Conservation (phyloP, 2,888 invertebrate genomes). For the Pristionchus entomophagus region DNA sequence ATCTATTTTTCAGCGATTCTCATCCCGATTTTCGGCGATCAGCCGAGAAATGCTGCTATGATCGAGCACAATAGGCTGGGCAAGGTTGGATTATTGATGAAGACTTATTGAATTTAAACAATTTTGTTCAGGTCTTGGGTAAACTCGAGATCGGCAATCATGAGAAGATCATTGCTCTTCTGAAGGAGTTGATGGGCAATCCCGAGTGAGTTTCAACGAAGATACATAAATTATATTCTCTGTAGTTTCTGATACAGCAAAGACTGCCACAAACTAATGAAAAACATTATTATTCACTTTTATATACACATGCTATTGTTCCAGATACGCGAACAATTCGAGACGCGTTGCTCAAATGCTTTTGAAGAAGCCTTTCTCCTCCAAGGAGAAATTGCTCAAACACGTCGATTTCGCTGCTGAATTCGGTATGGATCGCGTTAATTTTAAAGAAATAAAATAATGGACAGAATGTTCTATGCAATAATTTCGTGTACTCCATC, state of each 20-base stretch:
- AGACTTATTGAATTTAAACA: not conserved
- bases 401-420: slow-evolving; percentile 18
- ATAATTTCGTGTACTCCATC: too few species aligned
- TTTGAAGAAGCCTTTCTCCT: slow-evolving; percentile 15
- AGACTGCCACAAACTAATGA: not conserved
- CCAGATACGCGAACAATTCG: not conserved
- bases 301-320: not conserved
- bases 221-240: not conserved
- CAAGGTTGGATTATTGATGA: not conserved
- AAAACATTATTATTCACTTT: not conserved
- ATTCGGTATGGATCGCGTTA: not conserved
- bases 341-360: slow-evolving; percentile 11
- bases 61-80: slow-evolving; percentile 21
- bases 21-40: slow-evolving; percentile 25
- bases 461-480: not conserved
- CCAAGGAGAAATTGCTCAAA: slow-evolving; percentile 24
- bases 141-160: slow-evolving; percentile 23
- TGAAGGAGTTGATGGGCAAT: slow-evolving; percentile 23
- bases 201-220: not conserved
- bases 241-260: not conserved
- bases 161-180: not conserved
- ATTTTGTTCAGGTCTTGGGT: not conserved
- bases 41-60: not conserved
- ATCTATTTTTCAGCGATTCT: not conserved
- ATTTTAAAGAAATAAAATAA: not conserved